Conservation (phyloP, 2,888 invertebrate genomes). For the Ashinkailepas kermadecensis region DNA sequence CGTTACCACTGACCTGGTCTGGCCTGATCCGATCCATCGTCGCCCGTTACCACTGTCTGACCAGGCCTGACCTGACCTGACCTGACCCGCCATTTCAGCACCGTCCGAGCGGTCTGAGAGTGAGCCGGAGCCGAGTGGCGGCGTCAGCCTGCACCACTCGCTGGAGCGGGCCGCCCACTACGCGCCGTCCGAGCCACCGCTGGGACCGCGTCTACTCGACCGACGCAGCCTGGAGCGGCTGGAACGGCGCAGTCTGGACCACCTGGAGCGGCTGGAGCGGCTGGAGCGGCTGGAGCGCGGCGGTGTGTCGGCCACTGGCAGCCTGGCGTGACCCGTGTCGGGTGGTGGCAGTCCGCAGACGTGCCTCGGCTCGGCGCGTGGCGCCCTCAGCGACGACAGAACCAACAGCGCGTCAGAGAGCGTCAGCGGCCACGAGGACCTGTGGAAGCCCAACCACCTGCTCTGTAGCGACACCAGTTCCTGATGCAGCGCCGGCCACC, state of each 20-base stretch:
- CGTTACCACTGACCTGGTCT: no score
- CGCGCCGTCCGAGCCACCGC: neutral
- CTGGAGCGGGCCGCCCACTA: neutral
- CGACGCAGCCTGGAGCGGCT: slow-evolving; percentile 1
- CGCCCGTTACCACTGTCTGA: no score
- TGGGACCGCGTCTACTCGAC: neutral
- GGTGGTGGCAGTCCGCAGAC: neutral
- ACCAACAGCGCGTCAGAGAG: slow-evolving; percentile 16
- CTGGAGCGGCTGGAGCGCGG: slow-evolving; percentile 11
- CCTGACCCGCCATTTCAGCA: neutral
- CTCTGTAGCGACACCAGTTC: neutral
- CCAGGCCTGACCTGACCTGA: no score
- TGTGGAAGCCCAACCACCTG: slow-evolving; percentile 20
- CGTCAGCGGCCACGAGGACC: slow-evolving; percentile 18
- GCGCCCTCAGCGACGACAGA: neutral
- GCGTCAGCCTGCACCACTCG: neutral
- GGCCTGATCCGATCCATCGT: no score
- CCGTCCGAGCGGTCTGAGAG: slow-evolving; percentile 1
- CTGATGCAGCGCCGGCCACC: neutral
- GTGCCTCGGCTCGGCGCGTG: neutral
- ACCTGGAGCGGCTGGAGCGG: slow-evolving; percentile 6
- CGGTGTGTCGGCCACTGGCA: neutral
- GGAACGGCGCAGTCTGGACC: slow-evolving; percentile 11
- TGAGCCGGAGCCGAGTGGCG: neutral
- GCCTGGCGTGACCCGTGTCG: neutral